phyloP scores from a whole-genome alignment of 2,797 vertebrate genomes.

The Stomatorhinus walkeri region DNA sequence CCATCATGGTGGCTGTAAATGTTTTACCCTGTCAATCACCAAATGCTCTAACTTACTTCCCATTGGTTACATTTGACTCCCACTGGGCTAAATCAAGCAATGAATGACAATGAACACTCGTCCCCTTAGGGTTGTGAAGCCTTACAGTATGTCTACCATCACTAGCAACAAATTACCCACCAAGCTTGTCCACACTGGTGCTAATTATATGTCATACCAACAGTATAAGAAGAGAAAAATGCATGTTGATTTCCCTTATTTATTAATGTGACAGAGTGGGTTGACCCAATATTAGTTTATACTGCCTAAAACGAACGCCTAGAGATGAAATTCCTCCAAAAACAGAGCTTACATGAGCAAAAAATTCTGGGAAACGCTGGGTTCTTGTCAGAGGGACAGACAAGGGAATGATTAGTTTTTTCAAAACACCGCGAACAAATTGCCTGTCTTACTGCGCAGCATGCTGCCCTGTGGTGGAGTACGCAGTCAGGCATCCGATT shows the following conservation, averaged over 20 bases:
- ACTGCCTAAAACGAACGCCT: neutral
- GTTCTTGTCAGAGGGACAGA: neutral
- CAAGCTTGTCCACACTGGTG: neutral
- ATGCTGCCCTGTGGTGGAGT: neutral
- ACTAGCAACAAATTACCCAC: conserved; percentile 1
- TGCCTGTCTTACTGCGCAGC: neutral
- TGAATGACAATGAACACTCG: neutral
- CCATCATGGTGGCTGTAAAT: neutral
- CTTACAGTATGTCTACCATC: neutral
- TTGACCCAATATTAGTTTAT: neutral
- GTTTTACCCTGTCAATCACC: conserved; percentile 3
- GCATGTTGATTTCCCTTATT: neutral
- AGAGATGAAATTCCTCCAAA: neutral
- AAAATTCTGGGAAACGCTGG: neutral
- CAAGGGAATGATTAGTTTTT: neutral
- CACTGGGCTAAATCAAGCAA: neutral
- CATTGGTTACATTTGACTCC: conserved; percentile 8
- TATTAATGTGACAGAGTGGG: neutral
- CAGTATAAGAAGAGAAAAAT: neutral
- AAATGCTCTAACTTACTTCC: neutral
- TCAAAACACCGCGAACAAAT: neutral
- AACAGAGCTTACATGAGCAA: neutral
- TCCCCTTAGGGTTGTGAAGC: neutral
- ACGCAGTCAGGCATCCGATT: neutral
- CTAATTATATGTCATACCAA: neutral